A percentile compares a stretch with the other conserved stretches of the same genome.
These are phyloP conservation scores for Ganaspis brasiliensis DNA, from an alignment of 2,888 invertebrate genomes.

Conservation along the genomic window DNA sequence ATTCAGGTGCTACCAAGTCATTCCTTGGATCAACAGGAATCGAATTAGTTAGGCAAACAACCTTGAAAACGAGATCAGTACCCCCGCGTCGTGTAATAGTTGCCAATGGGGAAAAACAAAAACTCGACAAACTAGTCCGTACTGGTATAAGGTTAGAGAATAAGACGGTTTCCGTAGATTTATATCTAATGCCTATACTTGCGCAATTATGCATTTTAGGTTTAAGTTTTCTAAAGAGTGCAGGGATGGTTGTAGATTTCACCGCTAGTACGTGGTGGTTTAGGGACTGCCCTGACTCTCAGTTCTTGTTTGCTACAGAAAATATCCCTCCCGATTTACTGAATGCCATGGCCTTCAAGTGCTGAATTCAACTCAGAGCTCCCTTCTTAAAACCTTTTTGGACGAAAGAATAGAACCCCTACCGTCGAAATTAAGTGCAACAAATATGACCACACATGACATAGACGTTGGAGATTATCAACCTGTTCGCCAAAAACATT, in stretches of 20 bases:
- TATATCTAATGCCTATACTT: not conserved
- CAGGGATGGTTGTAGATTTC: not conserved
- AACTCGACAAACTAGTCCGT: not conserved
- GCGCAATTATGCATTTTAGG: not conserved
- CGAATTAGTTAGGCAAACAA: too few species aligned
- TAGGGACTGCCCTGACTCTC: too few species aligned
- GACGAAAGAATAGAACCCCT: not conserved
- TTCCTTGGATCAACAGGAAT: not conserved
- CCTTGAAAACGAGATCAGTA: not conserved
- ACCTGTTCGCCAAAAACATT: not conserved
- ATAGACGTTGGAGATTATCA: not conserved
- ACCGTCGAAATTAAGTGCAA: not conserved
- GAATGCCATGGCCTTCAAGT: too few species aligned
- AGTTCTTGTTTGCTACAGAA: too few species aligned
- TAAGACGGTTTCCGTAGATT: not conserved
- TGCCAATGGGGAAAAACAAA: not conserved
- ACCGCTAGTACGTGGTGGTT: too few species aligned
- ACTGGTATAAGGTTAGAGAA: not conserved
- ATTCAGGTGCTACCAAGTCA: not conserved
- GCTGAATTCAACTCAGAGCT: too few species aligned
- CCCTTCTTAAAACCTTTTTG: too few species aligned
- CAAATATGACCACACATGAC: not conserved
- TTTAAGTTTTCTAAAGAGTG: not conserved
- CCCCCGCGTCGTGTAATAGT: not conserved
- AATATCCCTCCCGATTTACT: too few species aligned